A percentile compares a stretch with the other conserved stretches of the same genome.
phyloP scores from a whole-genome alignment of 2,888 invertebrate species.

The Andrena marginata region DNA sequence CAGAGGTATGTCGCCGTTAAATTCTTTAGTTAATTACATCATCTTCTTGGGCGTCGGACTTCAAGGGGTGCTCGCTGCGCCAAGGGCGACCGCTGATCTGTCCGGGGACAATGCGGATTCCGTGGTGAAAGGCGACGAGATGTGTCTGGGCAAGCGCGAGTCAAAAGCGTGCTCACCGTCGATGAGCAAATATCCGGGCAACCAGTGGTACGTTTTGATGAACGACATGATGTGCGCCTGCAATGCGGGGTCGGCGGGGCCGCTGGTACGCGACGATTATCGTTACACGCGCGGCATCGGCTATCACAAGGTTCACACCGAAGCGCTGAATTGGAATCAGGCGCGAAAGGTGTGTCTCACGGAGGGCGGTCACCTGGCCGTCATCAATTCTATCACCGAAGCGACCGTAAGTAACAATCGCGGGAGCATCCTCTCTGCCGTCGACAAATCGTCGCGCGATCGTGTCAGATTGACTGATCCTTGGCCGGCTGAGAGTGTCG shows the following conservation, averaged over 20 bases:
- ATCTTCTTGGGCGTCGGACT: not conserved
- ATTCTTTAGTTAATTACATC: slow-evolving; percentile 9
- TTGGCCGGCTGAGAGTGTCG: not conserved
- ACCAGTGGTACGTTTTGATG: slow-evolving; percentile 20
- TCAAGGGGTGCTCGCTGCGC: not conserved
- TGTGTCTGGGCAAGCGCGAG: too few species aligned
- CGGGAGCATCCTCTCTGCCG: not conserved
- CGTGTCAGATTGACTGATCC: not conserved
- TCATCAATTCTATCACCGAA: slow-evolving; percentile 71
- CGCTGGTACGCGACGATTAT: slow-evolving; percentile 77
- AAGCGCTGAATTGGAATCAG: slow-evolving; percentile 76
- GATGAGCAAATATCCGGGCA: too few species aligned
- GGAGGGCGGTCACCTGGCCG: slow-evolving; percentile 79
- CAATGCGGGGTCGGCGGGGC: slow-evolving; percentile 66
- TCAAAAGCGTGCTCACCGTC: too few species aligned
- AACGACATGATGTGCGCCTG: slow-evolving; percentile 79
- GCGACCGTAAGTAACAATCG: slow-evolving; percentile 59
- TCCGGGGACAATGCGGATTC: not conserved
- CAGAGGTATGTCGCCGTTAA: slow-evolving; percentile 2
- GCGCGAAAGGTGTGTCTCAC: slow-evolving; percentile 80
- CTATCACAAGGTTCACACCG: slow-evolving; percentile 79
- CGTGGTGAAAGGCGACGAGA: too few species aligned
- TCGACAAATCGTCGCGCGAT: not conserved
- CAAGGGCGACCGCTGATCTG: not conserved
- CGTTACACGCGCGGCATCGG: slow-evolving; percentile 76